Conservation (phyloP, 2,797 vertebrate species). For the Cossypha caffra region DNA sequence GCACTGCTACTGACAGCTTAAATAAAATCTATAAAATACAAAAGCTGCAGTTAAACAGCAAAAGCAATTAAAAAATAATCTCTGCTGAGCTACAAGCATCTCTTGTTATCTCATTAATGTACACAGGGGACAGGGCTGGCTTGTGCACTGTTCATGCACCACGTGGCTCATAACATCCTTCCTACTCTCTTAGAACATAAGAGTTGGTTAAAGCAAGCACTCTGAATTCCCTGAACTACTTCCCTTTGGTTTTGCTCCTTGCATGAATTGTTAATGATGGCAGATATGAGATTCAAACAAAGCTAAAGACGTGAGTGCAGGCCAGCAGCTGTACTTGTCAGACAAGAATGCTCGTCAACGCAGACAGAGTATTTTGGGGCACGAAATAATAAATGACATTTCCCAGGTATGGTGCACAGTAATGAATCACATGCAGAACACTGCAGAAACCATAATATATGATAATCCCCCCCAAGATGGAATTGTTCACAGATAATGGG, state of each 20-base stretch:
- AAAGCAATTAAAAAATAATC: background rate
- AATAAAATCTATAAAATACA: background rate
- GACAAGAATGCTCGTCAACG: background rate
- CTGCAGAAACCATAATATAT: background rate
- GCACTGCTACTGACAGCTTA: background rate
- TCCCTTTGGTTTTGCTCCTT: background rate
- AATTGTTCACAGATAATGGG: background rate
- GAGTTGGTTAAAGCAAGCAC: background rate
- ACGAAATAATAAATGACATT: background rate
- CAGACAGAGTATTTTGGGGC: background rate
- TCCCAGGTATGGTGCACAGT: background rate
- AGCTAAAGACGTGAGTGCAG: background rate
- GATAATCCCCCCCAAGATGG: background rate
- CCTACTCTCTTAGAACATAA: background rate
- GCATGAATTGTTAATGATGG: background rate
- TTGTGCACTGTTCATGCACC: background rate
- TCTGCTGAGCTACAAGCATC: background rate
- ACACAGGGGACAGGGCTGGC: background rate
- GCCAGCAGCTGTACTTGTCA: background rate
- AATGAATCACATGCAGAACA: background rate
- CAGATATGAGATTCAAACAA: background rate
- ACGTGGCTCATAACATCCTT: background rate
- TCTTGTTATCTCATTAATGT: background rate
- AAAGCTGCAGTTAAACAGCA: background rate
- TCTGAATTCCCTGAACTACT: background rate